These are phyloP conservation scores for Echinarachnius parma DNA, from an alignment of 53 echinoderm and acorn worm genomes.

Conservation along the genomic window DNA sequence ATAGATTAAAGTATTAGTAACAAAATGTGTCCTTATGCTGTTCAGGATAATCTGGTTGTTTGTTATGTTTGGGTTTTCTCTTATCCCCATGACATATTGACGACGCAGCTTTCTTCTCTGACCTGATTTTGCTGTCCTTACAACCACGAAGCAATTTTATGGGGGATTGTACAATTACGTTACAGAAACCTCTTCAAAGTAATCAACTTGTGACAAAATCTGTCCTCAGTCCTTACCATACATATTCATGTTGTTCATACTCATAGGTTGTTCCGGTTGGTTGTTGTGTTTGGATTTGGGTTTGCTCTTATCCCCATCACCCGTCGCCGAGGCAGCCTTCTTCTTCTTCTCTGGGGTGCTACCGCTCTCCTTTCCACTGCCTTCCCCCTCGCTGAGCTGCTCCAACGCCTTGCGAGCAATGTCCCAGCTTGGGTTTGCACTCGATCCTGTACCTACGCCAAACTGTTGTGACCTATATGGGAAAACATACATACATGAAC, in stretches of 20 bases:
- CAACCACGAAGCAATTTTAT: no score
- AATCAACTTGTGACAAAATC: no score
- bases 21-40: no score
- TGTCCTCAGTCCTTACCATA: conserved; percentile 15
- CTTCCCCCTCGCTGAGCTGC: conserved; percentile 34
- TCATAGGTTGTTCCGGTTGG: not conserved
- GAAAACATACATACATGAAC: conserved; percentile 1
- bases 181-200: no score
- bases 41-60: no score
- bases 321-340: not conserved
- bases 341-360: conserved; percentile 6
- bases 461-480: conserved; percentile 31
- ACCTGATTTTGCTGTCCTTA: no score
- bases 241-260: conserved; percentile 8
- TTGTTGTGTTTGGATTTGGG: not conserved
- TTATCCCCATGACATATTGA: no score
- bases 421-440: conserved; percentile 65
- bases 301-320: not conserved
- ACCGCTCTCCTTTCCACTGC: conserved; percentile 5
- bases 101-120: no score
- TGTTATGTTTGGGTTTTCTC: no score
- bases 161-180: no score
- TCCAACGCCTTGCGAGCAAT: conserved; percentile 80
- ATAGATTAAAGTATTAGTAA: no score
- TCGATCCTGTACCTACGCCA: conserved; percentile 6